phyloP scores from a whole-genome alignment of 1,140 invertebrate genomes.

The Euschistus heros region DNA sequence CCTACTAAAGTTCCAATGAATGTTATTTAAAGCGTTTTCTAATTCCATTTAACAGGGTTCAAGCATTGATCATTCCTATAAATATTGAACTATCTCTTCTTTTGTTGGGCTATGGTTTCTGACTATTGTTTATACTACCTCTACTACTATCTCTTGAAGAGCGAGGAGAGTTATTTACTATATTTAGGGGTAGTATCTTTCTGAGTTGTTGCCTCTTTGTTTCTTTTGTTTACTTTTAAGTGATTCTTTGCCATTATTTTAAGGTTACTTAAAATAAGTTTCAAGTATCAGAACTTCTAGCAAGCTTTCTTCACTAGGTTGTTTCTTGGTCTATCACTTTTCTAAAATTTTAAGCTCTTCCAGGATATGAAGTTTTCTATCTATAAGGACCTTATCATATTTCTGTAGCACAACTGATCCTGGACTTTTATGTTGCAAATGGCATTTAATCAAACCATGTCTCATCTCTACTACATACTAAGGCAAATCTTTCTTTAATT shows the following conservation, averaged over 20 bases:
- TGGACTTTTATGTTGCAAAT: too few relatives aligned
- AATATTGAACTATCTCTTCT: background rate
- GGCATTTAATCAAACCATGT: too few relatives aligned
- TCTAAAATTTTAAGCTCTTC: background rate
- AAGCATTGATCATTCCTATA: background rate
- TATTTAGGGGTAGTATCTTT: background rate
- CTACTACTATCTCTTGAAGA: background rate
- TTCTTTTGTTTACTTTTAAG: too few relatives aligned
- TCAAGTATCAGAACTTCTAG: background rate
- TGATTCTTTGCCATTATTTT: background rate
- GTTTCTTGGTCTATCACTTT: background rate
- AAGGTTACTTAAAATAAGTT: background rate
- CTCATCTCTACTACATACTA: too few relatives aligned
- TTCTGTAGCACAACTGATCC: background rate
- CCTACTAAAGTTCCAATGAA: too few relatives aligned
- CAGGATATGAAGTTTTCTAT: background rate
- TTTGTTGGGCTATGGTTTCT: background rate
- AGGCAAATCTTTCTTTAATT: background rate
- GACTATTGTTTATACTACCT: background rate
- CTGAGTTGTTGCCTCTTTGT: too few relatives aligned
- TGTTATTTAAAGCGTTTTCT: too few relatives aligned
- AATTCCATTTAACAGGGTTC: too few relatives aligned
- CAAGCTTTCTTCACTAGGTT: background rate
- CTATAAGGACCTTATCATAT: background rate
- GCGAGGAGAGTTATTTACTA: background rate